Percentiles rank a stretch among this genome's conserved stretches.
phyloP scores from a whole-genome alignment of 30 jellyfish, hydroid and myxozoan genomes.

The Cassiopea xamachana region DNA sequence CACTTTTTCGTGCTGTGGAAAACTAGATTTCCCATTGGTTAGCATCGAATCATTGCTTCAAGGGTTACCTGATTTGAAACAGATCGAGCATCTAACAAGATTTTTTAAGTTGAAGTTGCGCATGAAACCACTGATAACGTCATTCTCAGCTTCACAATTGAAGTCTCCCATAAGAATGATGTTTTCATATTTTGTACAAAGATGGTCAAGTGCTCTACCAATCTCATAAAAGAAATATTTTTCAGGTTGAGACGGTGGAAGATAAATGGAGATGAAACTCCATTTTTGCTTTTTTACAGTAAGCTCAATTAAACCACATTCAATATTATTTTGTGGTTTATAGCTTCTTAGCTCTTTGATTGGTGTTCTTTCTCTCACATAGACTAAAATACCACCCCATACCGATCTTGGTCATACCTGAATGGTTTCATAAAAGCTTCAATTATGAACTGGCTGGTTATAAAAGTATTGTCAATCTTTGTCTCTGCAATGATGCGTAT shows the following conservation, averaged over 20 bases:
- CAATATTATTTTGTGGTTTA: constrained; percentile 42
- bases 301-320: constrained; percentile 34
- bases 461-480: neutral
- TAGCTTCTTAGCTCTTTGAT: constrained; percentile 17
- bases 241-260: constrained; percentile 49
- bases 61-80: constrained; percentile 64
- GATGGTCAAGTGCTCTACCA: constrained; percentile 23
- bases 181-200: constrained; percentile 31
- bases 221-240: constrained; percentile 41
- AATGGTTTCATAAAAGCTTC: neutral
- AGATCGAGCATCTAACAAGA: constrained; percentile 66
- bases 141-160: constrained; percentile 27
- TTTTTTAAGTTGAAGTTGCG: constrained; percentile 1
- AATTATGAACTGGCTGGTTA: neutral
- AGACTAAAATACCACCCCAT: constrained; percentile 59
- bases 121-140: constrained; percentile 32
- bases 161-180: constrained; percentile 28
- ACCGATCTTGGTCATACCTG: constrained; percentile 29
- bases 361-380: constrained; percentile 42
- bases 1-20: neutral
- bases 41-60: constrained; percentile 59
- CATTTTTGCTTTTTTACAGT: constrained; percentile 34
- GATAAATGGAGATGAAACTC: constrained; percentile 23
- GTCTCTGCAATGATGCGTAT: neutral
- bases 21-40: constrained; percentile 50